Evolutionary conservation across 2,888 invertebrate genomes (phyloP), one percentile per base, ranked within the genome.

Genomic region (Nomada hirtipes): DNA sequence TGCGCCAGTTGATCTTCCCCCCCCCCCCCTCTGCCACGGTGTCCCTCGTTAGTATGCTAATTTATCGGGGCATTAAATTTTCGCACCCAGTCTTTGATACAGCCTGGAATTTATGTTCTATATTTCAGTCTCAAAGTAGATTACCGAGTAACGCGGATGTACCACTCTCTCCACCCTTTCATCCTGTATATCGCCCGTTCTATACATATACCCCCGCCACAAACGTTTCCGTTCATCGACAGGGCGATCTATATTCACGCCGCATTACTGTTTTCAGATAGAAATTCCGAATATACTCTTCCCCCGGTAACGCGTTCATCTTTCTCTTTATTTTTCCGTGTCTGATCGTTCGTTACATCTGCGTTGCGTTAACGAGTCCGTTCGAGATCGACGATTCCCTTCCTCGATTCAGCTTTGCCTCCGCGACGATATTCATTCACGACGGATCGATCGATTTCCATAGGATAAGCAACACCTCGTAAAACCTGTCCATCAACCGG

Each of bases 21-120:
- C 60, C 65, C n/a, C 67, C 11, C 65, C 50, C 64, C 47, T 10
- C 61, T 26, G 13, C 59, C 44, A 36, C 23, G 15, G n/a, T 53
- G 64, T 36, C 78, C 86, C 92, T 93, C 92, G 92, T 93, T 92
- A 93, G 91, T 90, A 92, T 93, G 92, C 90, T 93, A 92, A 93
- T 93, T 92, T 92, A 93, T 92, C 91, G 91, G 88, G 86, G 90
- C 91, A 89, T 92, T 92, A 91, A 92, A 92, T 92, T 91, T 91
- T 89, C 86, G 76, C 87, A 76, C 85, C 80, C 83, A 83, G 84
- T 84, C 83, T 86, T 88, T 86, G 88, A 89, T 89, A 87, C 81
- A 76, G 85, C 79, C 75, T 64, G 77, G 82, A 91, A 90, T 89
- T 90, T 90, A 91, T 89, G 89, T 88, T 90, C 87, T 89, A 92